phyloP scores from a whole-genome alignment of 2,113 vertebrate genomes.

The Dissostichus mawsoni region DNA sequence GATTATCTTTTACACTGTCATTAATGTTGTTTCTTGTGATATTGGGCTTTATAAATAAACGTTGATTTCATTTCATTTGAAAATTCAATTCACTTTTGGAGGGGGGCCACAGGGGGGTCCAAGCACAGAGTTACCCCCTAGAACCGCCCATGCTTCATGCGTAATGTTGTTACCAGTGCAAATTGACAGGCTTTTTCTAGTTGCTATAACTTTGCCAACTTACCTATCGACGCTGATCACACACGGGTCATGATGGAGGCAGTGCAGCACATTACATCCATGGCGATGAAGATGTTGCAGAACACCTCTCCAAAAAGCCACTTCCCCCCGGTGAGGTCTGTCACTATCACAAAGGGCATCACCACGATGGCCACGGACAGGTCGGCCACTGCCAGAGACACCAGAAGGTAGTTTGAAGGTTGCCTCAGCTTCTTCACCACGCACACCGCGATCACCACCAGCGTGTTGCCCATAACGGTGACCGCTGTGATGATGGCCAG shows the following conservation, averaged over 20 bases:
- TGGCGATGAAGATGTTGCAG: constrained; percentile 88
- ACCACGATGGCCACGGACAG: constrained; percentile 86
- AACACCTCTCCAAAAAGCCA: constrained; percentile 88
- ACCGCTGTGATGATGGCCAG: constrained; percentile 84
- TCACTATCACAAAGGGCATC: constrained; percentile 88
- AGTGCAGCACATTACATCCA: constrained; percentile 89
- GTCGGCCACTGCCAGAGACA: constrained; percentile 86
- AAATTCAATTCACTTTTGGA: too few relatives aligned
- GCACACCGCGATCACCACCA: constrained; percentile 86
- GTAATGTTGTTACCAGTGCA: constrained; percentile 20
- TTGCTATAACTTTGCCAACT: constrained; percentile 57
- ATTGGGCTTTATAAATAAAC: too few relatives aligned
- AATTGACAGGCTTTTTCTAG: not conserved
- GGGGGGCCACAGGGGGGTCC: too few relatives aligned
- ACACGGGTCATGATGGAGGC: constrained; percentile 87
- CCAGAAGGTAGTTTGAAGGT: constrained; percentile 87
- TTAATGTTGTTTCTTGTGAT: too few relatives aligned
- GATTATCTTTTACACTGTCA: too few relatives aligned
- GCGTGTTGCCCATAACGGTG: constrained; percentile 86
- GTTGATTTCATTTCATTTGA: too few relatives aligned
- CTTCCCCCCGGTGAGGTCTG: constrained; percentile 86
- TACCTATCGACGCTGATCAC: constrained; percentile 88
- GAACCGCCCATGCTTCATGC: constrained; percentile 11
- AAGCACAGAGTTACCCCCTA: too few relatives aligned
- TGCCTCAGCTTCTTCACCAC: constrained; percentile 88